phyloP scores from a whole-genome alignment of 1,140 invertebrate species.

The Thalassaphorura encarpata region DNA sequence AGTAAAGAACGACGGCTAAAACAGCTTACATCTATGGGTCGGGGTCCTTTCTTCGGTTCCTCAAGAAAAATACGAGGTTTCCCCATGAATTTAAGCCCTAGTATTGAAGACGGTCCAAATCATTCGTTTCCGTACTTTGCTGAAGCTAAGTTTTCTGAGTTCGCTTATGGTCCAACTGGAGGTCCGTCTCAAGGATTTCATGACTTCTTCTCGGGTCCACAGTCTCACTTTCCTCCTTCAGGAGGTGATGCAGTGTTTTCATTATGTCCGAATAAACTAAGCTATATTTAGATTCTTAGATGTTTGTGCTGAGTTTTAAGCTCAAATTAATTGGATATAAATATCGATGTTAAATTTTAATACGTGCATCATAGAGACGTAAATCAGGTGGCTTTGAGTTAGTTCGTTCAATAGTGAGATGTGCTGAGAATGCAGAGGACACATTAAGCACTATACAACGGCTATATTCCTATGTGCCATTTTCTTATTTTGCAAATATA shows the following conservation, averaged over 20 bases:
- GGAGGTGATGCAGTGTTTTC: constrained; percentile 17
- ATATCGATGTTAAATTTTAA: no score
- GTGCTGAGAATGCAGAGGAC: no score
- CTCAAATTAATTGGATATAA: no score
- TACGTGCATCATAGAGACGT: no score
- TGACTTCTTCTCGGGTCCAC: constrained; percentile 72
- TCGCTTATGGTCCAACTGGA: constrained; percentile 55
- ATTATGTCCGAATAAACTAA: no score
- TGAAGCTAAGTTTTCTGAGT: constrained; percentile 73
- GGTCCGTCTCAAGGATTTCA: constrained; percentile 53
- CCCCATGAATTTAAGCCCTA: constrained; percentile 77
- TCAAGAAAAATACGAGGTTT: constrained; percentile 82
- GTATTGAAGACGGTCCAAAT: constrained; percentile 62
- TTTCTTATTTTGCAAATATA: no score
- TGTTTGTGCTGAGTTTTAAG: no score
- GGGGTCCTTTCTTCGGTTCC: constrained; percentile 76
- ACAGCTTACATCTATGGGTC: constrained; percentile 82
- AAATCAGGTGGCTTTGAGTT: no score
- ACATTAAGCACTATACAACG: no score
- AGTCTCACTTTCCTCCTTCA: constrained; percentile 46
- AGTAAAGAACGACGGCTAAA: constrained; percentile 93
- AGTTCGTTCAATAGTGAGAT: no score
- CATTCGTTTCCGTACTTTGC: constrained; percentile 76
- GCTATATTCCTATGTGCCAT: no score
- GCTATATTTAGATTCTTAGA: no score